Conservation (phyloP, 2,797 vertebrate species). For the Darevskia nairensis region DNA sequence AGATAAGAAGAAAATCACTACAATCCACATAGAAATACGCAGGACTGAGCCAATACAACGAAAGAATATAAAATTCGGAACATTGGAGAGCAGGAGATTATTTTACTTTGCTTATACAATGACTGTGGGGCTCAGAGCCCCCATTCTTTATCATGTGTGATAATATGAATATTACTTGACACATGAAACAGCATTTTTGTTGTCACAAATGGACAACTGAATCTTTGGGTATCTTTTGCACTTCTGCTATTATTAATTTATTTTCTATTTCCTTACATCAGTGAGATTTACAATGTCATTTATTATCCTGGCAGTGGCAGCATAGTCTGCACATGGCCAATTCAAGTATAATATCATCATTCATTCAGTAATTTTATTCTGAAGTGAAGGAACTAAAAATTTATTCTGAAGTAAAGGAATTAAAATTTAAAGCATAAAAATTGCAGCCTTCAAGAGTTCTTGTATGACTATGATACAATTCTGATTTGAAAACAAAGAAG, state of each 20-base stretch:
- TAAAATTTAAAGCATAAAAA: slow-evolving; percentile 53
- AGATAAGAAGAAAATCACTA: slow-evolving; percentile 41
- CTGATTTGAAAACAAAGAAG: slow-evolving; percentile 4
- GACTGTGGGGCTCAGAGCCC: neutral
- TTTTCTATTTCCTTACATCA: slow-evolving; percentile 18
- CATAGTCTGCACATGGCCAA: slow-evolving; percentile 30
- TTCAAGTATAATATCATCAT: slow-evolving; percentile 42
- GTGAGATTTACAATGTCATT: slow-evolving; percentile 1
- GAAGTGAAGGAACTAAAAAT: slow-evolving; percentile 46
- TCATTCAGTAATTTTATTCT: slow-evolving; percentile 40
- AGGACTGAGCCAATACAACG: neutral
- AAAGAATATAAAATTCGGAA: slow-evolving; percentile 8
- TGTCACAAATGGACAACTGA: neutral
- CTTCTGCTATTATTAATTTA: slow-evolving; percentile 17
- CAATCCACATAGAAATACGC: slow-evolving; percentile 5
- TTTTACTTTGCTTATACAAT: slow-evolving; percentile 34
- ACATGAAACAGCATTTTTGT: slow-evolving; percentile 23
- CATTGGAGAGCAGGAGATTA: neutral
- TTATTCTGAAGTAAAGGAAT: slow-evolving; percentile 48
- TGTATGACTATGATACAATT: neutral
- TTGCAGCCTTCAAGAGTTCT: slow-evolving; percentile 40
- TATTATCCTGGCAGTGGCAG: slow-evolving; percentile 23
- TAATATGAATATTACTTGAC: slow-evolving; percentile 33
- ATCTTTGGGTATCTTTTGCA: slow-evolving; percentile 11
- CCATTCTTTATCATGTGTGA: slow-evolving; percentile 1